These are phyloP conservation scores for Drosophila nigrodunni DNA, from an alignment of 1,140 invertebrate species.

Conservation along the genomic window DNA sequence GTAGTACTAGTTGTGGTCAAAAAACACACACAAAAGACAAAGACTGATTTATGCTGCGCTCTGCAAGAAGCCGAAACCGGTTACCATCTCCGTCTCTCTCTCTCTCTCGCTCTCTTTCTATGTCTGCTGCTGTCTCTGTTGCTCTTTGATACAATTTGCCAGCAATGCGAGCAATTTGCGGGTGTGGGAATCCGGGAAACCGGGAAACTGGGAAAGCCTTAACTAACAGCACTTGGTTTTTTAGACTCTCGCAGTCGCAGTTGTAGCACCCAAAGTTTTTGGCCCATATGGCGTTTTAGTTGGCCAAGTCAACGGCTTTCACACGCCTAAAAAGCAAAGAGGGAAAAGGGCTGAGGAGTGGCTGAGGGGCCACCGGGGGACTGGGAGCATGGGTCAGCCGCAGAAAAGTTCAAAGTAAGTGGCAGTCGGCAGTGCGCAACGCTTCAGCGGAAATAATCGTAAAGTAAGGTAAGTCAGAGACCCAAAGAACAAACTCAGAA, in stretches of 20 bases:
- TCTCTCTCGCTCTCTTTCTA: neutral
- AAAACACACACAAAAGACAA: conserved; percentile 3
- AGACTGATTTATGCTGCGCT: conserved; percentile 72
- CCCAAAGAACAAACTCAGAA: conserved; percentile 25
- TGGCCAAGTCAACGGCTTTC: conserved; percentile 61
- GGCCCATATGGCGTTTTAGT: conserved; percentile 20
- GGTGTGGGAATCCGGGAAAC: conserved; percentile 68
- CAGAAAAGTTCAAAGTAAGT: conserved; percentile 75
- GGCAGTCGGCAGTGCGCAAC: conserved; percentile 63
- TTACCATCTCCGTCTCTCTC: conserved; percentile 19
- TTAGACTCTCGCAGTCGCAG: neutral
- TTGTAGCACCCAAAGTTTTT: conserved; percentile 1
- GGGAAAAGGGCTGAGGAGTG: conserved; percentile 11
- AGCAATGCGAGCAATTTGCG: conserved; percentile 55
- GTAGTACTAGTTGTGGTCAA: conserved; percentile 44
- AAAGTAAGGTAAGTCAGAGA: conserved; percentile 66
- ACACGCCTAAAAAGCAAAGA: conserved; percentile 63
- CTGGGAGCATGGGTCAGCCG: conserved; percentile 31
- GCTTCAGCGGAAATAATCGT: conserved; percentile 81
- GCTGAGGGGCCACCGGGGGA: neutral
- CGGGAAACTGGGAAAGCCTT: conserved; percentile 1
- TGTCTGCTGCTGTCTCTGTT: neutral
- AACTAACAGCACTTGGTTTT: conserved; percentile 22
- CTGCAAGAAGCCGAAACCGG: conserved; percentile 58
- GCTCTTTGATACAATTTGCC: conserved; percentile 73